Percentiles rank a stretch among this genome's conserved stretches.
phyloP scores from a whole-genome alignment of 2,113 vertebrate species.

The Paralichthys olivaceus region DNA sequence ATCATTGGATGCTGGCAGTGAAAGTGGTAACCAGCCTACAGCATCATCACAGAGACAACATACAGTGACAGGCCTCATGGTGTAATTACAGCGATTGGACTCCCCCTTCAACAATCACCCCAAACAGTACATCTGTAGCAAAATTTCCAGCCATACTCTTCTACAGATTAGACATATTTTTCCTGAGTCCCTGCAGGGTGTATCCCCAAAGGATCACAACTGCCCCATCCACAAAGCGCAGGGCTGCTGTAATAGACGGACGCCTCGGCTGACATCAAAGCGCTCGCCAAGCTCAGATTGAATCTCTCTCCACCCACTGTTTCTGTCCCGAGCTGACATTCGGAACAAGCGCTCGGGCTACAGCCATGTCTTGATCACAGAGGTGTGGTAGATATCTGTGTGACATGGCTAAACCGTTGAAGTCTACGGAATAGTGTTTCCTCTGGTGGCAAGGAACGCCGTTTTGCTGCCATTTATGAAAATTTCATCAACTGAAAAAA shows the following conservation, averaged over 20 bases:
- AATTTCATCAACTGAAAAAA: slow-evolving; percentile 40
- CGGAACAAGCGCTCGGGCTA: slow-evolving; percentile 35
- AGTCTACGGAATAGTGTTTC: background rate
- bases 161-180: slow-evolving; percentile 17
- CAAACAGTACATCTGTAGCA: slow-evolving; percentile 15
- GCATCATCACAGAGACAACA: slow-evolving; percentile 25
- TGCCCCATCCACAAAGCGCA: slow-evolving; percentile 17
- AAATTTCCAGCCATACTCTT: slow-evolving; percentile 7
- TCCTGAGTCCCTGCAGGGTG: slow-evolving; percentile 27
- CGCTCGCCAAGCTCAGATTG: slow-evolving; percentile 37
- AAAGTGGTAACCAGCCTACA: slow-evolving; percentile 22
- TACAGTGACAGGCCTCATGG: background rate
- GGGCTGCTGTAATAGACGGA: slow-evolving; percentile 37
- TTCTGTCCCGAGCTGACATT: slow-evolving; percentile 46
- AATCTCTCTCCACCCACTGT: slow-evolving; percentile 49
- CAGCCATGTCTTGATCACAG: slow-evolving; percentile 67
- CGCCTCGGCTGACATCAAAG: slow-evolving; percentile 64
- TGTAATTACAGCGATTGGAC: background rate
- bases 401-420: slow-evolving; percentile 64
- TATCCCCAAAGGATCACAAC: slow-evolving; percentile 5
- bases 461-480: slow-evolving; percentile 51
- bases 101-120: slow-evolving; percentile 2
- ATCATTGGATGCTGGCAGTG: slow-evolving; percentile 16
- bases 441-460: slow-evolving; percentile 24
- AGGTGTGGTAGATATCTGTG: slow-evolving; percentile 49